Evolutionary conservation across 2,888 invertebrate species (phyloP).

Genomic region (Chelonus formosanus): DNA sequence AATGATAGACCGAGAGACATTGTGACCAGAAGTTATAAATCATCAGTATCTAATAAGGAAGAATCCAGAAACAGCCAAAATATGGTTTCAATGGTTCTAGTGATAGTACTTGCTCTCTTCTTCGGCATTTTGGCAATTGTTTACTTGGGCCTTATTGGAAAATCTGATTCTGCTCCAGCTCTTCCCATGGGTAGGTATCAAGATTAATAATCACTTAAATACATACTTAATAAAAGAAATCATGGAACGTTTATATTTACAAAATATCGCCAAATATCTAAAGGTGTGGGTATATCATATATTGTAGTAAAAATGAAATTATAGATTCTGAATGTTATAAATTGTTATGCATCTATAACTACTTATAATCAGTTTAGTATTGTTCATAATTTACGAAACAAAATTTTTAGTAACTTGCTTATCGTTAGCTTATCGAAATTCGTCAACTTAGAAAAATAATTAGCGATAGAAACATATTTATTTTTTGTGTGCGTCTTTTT

Average conservation of each 20-base stretch:
- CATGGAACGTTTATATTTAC: too few species aligned
- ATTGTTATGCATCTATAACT: not conserved
- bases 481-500: not conserved
- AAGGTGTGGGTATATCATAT: slow-evolving; percentile 3
- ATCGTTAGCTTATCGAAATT: too few species aligned
- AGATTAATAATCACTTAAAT: slow-evolving; percentile 34
- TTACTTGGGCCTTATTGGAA: slow-evolving; percentile 64
- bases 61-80: slow-evolving; percentile 60
- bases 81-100: slow-evolving; percentile 63
- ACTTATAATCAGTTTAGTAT: slow-evolving; percentile 1
- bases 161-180: slow-evolving; percentile 57
- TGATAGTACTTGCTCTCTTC: slow-evolving; percentile 61
- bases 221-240: not conserved
- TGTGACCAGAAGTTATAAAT: slow-evolving; percentile 52
- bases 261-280: not conserved
- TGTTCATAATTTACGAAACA: too few species aligned
- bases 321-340: not conserved
- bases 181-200: slow-evolving; percentile 62
- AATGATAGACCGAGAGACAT: slow-evolving; percentile 54
- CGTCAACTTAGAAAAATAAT: too few species aligned
- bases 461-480: too few species aligned
- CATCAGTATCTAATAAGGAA: slow-evolving; percentile 48
- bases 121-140: slow-evolving; percentile 62
- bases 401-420: too few species aligned
- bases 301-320: not conserved